Evolutionary conservation across 1,140 invertebrate genomes (phyloP).

Genomic region (Trichomalopsis sarcophagae): DNA sequence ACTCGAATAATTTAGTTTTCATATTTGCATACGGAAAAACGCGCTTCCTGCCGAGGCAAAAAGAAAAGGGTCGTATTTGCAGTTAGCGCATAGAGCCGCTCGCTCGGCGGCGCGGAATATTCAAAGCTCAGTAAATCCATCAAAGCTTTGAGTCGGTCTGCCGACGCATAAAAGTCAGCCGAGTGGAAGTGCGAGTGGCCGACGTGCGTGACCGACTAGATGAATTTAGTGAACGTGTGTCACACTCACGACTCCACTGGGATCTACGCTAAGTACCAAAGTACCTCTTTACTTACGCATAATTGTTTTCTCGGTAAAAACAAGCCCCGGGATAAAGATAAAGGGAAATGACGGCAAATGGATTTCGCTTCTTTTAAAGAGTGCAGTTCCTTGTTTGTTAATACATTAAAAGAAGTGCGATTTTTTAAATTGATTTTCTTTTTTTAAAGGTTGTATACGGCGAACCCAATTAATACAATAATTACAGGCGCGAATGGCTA

Average conservation of each 20-base stretch:
- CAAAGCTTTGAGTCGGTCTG: background rate
- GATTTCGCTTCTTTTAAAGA: background rate
- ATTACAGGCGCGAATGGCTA: too few relatives aligned
- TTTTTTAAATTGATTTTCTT: too few relatives aligned
- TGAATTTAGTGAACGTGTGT: conserved; percentile 37
- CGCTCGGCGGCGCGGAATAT: background rate
- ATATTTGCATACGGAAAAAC: background rate
- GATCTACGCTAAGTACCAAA: conserved; percentile 55
- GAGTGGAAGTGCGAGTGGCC: background rate
- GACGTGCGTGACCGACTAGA: conserved; percentile 35
- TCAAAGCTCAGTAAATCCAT: conserved; percentile 28
- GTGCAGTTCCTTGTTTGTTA: background rate
- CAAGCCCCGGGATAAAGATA: conserved; percentile 31
- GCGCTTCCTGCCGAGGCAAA: background rate
- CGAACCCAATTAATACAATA: too few relatives aligned
- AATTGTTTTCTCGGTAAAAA: conserved; percentile 61
- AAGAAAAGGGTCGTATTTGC: background rate
- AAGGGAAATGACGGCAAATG: background rate
- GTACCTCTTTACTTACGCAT: conserved; percentile 58
- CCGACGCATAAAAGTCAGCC: conserved; percentile 33
- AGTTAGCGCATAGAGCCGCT: background rate
- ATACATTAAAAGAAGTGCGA: background rate
- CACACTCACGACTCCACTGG: background rate
- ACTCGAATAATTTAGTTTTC: background rate
- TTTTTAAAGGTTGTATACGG: too few relatives aligned